Percentiles rank a stretch among this genome's conserved stretches.
Evolutionary conservation across 2,797 vertebrate genomes (phyloP).

Genomic region (Anas bahamensis): DNA sequence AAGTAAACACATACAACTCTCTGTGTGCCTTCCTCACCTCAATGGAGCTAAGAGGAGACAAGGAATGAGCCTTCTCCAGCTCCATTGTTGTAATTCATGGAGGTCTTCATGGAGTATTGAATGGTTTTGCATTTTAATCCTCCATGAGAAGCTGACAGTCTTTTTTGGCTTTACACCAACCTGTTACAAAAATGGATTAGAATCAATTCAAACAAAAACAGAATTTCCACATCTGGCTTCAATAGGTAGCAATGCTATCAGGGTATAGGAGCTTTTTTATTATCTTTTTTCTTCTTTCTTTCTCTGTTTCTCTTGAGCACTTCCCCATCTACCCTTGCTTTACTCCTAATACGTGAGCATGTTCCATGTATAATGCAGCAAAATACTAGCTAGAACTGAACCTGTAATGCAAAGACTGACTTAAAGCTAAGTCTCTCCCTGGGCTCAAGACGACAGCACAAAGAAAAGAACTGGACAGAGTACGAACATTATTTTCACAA

Average conservation of each 20-base stretch:
- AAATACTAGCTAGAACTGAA: neutral
- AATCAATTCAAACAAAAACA: neutral
- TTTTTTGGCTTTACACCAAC: neutral
- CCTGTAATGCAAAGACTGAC: neutral
- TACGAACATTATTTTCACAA: neutral
- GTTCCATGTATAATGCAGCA: neutral
- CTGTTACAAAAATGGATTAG: neutral
- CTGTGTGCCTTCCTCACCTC: neutral
- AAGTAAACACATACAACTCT: neutral
- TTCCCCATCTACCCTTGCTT: neutral
- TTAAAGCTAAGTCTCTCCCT: neutral
- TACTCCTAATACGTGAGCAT: neutral
- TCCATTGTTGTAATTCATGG: neutral
- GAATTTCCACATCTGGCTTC: neutral
- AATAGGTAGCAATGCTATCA: neutral
- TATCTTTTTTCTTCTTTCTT: neutral
- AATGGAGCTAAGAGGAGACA: neutral
- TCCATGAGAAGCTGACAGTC: neutral
- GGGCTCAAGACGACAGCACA: neutral
- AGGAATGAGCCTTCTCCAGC: neutral
- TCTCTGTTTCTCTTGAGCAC: neutral
- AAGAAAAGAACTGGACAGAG: neutral
- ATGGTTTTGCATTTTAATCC: neutral
- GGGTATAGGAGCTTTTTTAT: accelerated
- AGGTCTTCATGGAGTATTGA: neutral